These are phyloP conservation scores for Zaprionus taronus DNA, from an alignment of 1,140 invertebrate species.

Conservation along the genomic window DNA sequence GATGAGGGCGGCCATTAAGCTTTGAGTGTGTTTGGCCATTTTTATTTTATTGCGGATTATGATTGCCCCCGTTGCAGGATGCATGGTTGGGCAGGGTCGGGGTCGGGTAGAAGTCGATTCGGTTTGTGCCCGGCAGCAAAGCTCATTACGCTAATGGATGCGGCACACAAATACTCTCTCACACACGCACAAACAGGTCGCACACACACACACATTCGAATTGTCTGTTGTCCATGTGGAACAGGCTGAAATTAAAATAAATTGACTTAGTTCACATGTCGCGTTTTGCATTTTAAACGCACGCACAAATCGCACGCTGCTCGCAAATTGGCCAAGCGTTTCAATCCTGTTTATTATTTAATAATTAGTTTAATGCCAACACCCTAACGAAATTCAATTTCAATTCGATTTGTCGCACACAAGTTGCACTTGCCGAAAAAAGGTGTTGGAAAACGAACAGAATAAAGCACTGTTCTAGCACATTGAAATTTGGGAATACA, in stretches of 20 bases:
- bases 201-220: slow-evolving; percentile 30
- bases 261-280: slow-evolving; percentile 60
- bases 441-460: background rate
- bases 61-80: slow-evolving; percentile 21
- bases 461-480: background rate
- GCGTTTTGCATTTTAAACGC: slow-evolving; percentile 67
- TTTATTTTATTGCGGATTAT: slow-evolving; percentile 66
- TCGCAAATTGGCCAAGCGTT: slow-evolving; percentile 74
- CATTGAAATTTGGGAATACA: background rate
- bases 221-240: background rate
- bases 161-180: slow-evolving; percentile 25
- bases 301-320: slow-evolving; percentile 62
- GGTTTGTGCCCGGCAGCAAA: slow-evolving; percentile 50
- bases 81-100: background rate
- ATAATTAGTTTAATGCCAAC: slow-evolving; percentile 70
- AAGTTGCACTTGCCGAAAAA: background rate
- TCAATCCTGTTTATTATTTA: slow-evolving; percentile 80
- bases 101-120: background rate
- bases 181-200: background rate
- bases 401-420: slow-evolving; percentile 40
- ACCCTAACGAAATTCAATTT: slow-evolving; percentile 58
- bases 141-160: slow-evolving; percentile 79
- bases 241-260: slow-evolving; percentile 74
- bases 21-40: slow-evolving; percentile 68
- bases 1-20: slow-evolving; percentile 70